Percentiles rank a stretch among this genome's conserved stretches.
Conservation (phyloP, 2,888 invertebrate genomes). For the Ornithoptera alexandrae region DNA sequence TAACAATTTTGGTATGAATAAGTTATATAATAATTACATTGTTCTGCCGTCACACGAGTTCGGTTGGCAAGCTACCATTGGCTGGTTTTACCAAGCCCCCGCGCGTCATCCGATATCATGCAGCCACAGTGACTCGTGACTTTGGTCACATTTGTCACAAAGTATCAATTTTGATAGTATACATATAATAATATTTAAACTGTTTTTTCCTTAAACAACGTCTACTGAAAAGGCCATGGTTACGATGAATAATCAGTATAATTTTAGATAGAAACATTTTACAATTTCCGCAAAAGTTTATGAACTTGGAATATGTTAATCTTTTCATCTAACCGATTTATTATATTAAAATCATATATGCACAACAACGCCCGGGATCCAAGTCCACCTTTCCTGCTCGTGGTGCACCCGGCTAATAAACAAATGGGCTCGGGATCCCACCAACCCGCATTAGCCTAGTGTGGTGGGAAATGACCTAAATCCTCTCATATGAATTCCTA, state of each 20-base stretch:
- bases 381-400: too few relatives aligned
- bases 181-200: neutral
- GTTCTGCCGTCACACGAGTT: constrained; percentile 38
- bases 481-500: too few relatives aligned
- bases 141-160: constrained; percentile 36
- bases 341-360: neutral
- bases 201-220: constrained; percentile 8
- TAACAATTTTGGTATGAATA: constrained; percentile 26
- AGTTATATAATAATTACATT: constrained; percentile 26
- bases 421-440: too few relatives aligned
- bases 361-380: too few relatives aligned
- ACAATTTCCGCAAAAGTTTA: neutral
- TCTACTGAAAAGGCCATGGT: constrained; percentile 13
- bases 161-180: constrained; percentile 13
- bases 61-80: constrained; percentile 47
- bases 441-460: too few relatives aligned
- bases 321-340: neutral
- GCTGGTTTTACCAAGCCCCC: constrained; percentile 60
- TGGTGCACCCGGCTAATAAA: too few relatives aligned
- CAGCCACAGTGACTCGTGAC: constrained; percentile 48
- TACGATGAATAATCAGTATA: neutral
- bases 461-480: too few relatives aligned
- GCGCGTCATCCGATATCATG: constrained; percentile 53
- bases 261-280: neutral
- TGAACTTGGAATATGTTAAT: neutral